Conservation (phyloP, 2,888 invertebrate genomes). For the Tetrapedia diversipes region DNA sequence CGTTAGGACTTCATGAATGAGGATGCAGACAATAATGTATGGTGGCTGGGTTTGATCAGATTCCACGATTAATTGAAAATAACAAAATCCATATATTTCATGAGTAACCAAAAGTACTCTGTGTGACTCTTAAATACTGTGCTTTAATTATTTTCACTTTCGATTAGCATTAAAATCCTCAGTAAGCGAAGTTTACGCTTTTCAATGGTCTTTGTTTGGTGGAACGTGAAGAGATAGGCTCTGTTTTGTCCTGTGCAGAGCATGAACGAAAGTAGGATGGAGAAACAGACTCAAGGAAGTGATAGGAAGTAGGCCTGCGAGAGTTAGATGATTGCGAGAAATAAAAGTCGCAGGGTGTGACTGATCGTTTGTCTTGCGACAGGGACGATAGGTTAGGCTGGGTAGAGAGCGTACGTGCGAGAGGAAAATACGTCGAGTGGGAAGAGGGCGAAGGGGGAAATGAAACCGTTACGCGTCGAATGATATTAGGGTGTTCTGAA, state of each 20-base stretch:
- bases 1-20: conserved; percentile 24
- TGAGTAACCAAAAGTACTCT: no score
- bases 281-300: conserved; percentile 47
- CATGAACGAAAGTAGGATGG: conserved; percentile 33
- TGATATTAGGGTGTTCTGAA: conserved; percentile 70
- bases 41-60: no score
- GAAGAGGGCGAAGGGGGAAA: conserved; percentile 57
- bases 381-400: conserved; percentile 45
- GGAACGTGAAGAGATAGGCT: conserved; percentile 20
- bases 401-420: conserved; percentile 54
- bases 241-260: conserved; percentile 35
- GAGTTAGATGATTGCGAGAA: conserved; percentile 77
- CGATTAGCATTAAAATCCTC: conserved; percentile 73
- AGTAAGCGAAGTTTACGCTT: conserved; percentile 70
- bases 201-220: conserved; percentile 65
- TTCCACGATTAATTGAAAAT: no score
- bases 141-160: no score
- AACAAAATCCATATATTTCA: no score
- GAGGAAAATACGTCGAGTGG: conserved; percentile 54
- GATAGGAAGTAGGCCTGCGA: conserved; percentile 66
- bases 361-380: conserved; percentile 77
- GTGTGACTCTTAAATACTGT: no score
- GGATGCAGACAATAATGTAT: background rate
- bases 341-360: conserved; percentile 80
- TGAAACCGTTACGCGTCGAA: conserved; percentile 71